These are phyloP conservation scores for Mesitornis unicolor DNA, from an alignment of 2,113 vertebrate species.

Conservation along the genomic window DNA sequence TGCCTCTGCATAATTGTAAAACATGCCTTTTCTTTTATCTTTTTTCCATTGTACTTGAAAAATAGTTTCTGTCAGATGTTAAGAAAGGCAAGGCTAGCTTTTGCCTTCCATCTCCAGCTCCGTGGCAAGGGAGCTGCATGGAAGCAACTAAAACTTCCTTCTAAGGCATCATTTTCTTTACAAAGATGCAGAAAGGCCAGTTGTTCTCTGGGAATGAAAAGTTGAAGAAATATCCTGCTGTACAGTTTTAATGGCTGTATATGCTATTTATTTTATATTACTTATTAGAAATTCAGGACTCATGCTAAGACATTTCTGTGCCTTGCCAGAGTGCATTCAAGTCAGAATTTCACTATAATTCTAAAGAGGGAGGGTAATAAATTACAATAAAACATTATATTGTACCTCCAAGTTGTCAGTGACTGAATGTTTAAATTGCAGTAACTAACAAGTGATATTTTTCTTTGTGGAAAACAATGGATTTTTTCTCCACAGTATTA, in stretches of 20 bases:
- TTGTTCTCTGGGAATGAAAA: background rate
- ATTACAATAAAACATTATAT: slow-evolving; percentile 52
- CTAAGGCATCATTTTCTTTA: background rate
- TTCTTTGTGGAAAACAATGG: slow-evolving; percentile 48
- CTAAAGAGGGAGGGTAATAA: slow-evolving; percentile 15
- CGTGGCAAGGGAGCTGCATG: background rate
- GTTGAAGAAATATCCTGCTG: background rate
- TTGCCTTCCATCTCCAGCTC: background rate
- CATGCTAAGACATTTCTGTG: background rate
- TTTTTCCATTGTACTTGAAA: background rate
- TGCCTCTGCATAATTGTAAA: background rate
- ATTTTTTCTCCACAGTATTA: slow-evolving; percentile 32
- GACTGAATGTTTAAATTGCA: slow-evolving; percentile 53
- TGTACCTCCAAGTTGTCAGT: slow-evolving; percentile 44
- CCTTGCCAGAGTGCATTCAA: background rate
- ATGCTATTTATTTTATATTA: background rate
- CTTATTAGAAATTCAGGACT: slow-evolving; percentile 35
- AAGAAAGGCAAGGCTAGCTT: background rate
- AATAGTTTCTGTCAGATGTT: background rate
- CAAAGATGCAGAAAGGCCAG: background rate
- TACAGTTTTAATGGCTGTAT: background rate
- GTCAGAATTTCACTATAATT: slow-evolving; percentile 15
- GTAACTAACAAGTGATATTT: slow-evolving; percentile 44
- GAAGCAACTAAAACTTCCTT: background rate
- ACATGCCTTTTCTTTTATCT: background rate